Conservation (phyloP, 1,140 invertebrate species). For the Anastrepha ludens region DNA sequence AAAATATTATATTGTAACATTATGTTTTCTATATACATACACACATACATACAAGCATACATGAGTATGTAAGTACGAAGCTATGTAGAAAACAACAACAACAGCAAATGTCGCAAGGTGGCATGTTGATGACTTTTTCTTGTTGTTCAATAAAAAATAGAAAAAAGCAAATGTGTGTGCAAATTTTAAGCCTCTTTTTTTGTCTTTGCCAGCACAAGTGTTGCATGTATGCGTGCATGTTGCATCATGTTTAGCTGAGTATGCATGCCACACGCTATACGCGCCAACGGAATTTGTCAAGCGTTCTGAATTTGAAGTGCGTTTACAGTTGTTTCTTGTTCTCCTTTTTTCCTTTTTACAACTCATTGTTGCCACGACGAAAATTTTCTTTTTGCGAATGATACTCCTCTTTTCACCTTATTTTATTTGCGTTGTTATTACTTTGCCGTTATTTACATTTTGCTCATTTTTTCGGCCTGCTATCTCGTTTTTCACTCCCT, state of each 20-base stretch:
- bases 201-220: neutral
- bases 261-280: neutral
- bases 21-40: neutral
- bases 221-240: neutral
- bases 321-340: neutral
- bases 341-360: neutral
- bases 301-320: constrained; percentile 24
- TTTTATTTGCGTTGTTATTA: neutral
- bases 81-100: neutral
- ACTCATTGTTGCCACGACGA: neutral
- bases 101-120: neutral
- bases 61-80: neutral
- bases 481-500: neutral
- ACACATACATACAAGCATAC: neutral
- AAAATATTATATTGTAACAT: neutral
- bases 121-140: neutral
- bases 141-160: neutral
- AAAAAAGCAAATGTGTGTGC: neutral
- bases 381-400: neutral
- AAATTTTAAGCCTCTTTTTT: neutral
- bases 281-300: neutral
- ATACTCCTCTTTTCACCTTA: neutral
- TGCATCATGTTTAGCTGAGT: neutral
- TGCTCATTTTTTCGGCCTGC: neutral
- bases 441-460: neutral